Conservation (phyloP, 2,888 invertebrate genomes). For the Pheosia gnoma region DNA sequence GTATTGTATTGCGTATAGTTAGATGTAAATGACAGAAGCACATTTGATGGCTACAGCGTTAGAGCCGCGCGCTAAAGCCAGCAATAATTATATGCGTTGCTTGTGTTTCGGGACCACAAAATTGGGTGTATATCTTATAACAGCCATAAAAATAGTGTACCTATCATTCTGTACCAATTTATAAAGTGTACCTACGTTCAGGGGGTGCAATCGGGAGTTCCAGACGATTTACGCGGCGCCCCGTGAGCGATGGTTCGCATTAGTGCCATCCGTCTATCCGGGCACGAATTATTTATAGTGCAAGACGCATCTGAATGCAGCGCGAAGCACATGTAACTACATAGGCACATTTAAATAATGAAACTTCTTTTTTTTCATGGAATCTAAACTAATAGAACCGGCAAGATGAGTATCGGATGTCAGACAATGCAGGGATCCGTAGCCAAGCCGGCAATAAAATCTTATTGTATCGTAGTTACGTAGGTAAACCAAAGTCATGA, state of each 20-base stretch:
- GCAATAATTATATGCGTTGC: no score
- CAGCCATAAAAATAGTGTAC: neutral
- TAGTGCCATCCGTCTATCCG: slow-evolving; percentile 7
- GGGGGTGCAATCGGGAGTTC: slow-evolving; percentile 5
- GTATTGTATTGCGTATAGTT: no score
- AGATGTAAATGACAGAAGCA: no score
- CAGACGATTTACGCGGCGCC: slow-evolving; percentile 8
- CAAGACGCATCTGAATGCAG: slow-evolving; percentile 7
- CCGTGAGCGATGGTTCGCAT: slow-evolving; percentile 3
- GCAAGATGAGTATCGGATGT: no score
- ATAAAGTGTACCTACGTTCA: neutral
- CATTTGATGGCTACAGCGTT: no score
- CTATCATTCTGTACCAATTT: neutral
- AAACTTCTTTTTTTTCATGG: neutral
- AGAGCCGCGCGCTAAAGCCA: no score
- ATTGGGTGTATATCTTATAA: neutral
- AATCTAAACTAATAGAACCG: no score
- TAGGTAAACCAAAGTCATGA: no score
- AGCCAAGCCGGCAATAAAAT: no score
- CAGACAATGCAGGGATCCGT: no score
- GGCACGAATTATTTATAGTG: slow-evolving; percentile 1
- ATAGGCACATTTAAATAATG: neutral
- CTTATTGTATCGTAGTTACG: no score
- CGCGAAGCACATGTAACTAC: neutral
- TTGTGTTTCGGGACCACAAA: no score